These are phyloP conservation scores for Phyto melanocephala DNA, from an alignment of 2,888 invertebrate species.

Conservation along the genomic window DNA sequence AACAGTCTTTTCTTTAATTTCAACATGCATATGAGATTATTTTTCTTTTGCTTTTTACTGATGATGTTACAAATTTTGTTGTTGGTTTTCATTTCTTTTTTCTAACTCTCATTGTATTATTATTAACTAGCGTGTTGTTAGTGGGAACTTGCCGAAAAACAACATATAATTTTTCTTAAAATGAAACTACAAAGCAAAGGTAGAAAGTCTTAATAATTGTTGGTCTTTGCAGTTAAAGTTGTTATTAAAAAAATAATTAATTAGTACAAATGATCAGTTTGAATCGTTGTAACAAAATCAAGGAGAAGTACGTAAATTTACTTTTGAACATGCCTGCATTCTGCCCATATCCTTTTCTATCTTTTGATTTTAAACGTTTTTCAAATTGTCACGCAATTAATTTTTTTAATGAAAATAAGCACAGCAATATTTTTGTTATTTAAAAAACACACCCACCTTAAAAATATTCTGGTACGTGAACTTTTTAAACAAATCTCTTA, in stretches of 20 bases:
- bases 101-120: conserved; percentile 27
- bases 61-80: conserved; percentile 24
- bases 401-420: too few relatives aligned
- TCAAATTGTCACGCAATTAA: background rate
- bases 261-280: too few relatives aligned
- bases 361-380: background rate
- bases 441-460: conserved; percentile 32
- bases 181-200: background rate
- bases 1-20: conserved; percentile 18
- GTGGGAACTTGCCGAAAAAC: background rate
- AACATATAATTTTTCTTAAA: too few relatives aligned
- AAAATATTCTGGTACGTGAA: background rate
- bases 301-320: background rate
- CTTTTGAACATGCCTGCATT: background rate
- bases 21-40: background rate
- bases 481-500: conserved; percentile 28
- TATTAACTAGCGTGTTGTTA: conserved; percentile 9
- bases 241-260: background rate
- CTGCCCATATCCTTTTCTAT: too few relatives aligned
- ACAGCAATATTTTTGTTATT: background rate
- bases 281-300: too few relatives aligned
- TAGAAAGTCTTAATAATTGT: background rate
- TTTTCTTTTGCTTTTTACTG: background rate
- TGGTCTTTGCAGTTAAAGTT: background rate
- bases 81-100: background rate